Conservation (phyloP, 2,888 invertebrate species). For the Esperia sulphurella region DNA sequence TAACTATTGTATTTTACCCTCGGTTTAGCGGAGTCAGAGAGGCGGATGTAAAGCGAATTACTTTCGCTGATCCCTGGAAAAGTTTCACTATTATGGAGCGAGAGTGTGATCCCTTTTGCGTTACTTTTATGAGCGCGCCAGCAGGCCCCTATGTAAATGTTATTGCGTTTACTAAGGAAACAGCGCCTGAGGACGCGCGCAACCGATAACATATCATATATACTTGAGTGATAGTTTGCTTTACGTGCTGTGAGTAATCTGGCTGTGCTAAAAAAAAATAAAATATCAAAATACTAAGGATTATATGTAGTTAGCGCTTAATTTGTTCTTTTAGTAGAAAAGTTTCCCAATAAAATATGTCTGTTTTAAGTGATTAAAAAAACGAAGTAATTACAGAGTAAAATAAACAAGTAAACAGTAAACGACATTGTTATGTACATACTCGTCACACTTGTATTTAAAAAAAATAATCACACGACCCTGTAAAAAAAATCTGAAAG, state of each 20-base stretch:
- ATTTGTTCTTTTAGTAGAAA: too few species aligned
- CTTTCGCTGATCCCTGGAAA: conserved; percentile 53
- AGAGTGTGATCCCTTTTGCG: conserved; percentile 59
- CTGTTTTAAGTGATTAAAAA: too few species aligned
- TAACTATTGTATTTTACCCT: conserved; percentile 18
- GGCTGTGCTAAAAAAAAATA: background rate
- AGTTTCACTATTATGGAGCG: conserved; percentile 58
- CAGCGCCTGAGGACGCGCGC: conserved; percentile 30
- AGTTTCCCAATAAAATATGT: too few species aligned
- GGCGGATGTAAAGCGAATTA: conserved; percentile 36
- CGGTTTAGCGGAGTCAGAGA: conserved; percentile 44
- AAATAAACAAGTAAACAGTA: too few species aligned
- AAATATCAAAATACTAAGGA: too few species aligned
- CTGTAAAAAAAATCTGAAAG: too few species aligned
- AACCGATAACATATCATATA: conserved; percentile 4
- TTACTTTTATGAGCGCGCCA: conserved; percentile 62
- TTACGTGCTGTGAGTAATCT: background rate
- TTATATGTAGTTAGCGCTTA: too few species aligned
- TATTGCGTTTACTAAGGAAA: conserved; percentile 42
- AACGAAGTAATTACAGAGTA: too few species aligned
- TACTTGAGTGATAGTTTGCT: background rate
- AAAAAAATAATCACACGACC: too few species aligned
- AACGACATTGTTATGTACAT: too few species aligned
- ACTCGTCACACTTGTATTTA: too few species aligned
- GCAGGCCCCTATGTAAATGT: conserved; percentile 60